phyloP scores from a whole-genome alignment of 2,797 vertebrate species.

The Natrix natrix region DNA sequence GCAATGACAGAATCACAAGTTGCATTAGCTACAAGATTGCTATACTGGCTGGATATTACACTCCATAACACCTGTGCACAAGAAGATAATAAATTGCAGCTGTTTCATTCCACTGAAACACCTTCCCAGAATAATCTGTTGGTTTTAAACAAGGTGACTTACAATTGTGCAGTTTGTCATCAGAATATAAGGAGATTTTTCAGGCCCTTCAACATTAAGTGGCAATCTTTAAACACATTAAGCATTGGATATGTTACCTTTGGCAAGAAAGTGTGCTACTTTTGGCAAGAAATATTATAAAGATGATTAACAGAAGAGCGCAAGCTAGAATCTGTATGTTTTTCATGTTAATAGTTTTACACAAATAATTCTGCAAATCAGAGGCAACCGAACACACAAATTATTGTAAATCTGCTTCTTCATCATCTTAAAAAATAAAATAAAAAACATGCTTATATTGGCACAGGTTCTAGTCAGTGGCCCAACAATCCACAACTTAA shows the following conservation, averaged over 20 bases:
- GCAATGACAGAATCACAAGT: background rate
- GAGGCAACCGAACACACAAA: slow-evolving; percentile 45
- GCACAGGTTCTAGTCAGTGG: background rate
- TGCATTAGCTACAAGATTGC: background rate
- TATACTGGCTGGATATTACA: background rate
- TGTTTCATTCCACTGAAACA: background rate
- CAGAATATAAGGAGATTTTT: slow-evolving; percentile 46
- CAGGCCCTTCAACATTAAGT: slow-evolving; percentile 41
- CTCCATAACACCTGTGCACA: background rate
- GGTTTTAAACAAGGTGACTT: slow-evolving; percentile 26
- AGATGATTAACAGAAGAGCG: slow-evolving; percentile 32
- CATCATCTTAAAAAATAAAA: background rate
- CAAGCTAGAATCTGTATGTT: slow-evolving; percentile 35
- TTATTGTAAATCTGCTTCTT: slow-evolving; percentile 40
- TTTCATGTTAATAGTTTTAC: slow-evolving; percentile 50
- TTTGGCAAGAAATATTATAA: slow-evolving; percentile 29
- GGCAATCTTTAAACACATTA: slow-evolving; percentile 7
- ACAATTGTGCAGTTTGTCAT: slow-evolving; percentile 44
- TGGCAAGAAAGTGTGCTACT: slow-evolving; percentile 31
- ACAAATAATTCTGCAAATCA: slow-evolving; percentile 58
- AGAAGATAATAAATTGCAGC: background rate
- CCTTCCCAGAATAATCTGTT: background rate
- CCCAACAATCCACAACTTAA: background rate
- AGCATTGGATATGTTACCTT: background rate
- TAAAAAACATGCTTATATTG: background rate